A percentile compares a stretch with the other conserved stretches of the same genome.
Evolutionary conservation across 1,140 invertebrate genomes (phyloP).

Genomic region (Magallana angulata): DNA sequence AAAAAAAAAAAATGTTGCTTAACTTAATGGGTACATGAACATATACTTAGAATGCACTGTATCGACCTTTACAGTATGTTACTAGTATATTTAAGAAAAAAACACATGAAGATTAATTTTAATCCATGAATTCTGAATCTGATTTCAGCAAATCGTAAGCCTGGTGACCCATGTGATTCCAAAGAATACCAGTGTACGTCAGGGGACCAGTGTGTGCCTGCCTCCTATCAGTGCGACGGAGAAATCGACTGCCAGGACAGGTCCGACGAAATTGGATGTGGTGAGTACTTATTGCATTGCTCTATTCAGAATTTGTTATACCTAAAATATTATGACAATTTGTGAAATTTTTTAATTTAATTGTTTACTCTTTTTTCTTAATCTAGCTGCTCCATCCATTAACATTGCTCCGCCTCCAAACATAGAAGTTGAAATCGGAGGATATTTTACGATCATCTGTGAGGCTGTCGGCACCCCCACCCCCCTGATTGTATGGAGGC

Average conservation of each 20-base stretch:
- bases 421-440: constrained; percentile 85
- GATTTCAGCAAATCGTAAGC: constrained; percentile 67
- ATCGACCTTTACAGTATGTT: too few species aligned
- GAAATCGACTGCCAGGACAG: constrained; percentile 92
- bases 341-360: too few species aligned
- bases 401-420: constrained; percentile 84
- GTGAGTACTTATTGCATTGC: constrained; percentile 81
- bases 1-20: too few species aligned
- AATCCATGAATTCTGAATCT: too few species aligned
- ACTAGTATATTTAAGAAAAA: too few species aligned
- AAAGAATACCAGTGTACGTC: constrained; percentile 91
- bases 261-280: constrained; percentile 94
- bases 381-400: constrained; percentile 83
- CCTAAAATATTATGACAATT: too few species aligned
- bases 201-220: constrained; percentile 93
- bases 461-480: constrained; percentile 92
- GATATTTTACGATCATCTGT: constrained; percentile 89
- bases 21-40: too few species aligned
- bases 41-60: too few species aligned
- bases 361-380: too few species aligned
- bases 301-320: too few species aligned
- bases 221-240: constrained; percentile 95
- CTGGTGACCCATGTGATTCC: constrained; percentile 86
- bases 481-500: constrained; percentile 95
- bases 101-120: background rate